Evolutionary conservation across 1,140 invertebrate genomes (phyloP).

Genomic region (Papilio helenus): DNA sequence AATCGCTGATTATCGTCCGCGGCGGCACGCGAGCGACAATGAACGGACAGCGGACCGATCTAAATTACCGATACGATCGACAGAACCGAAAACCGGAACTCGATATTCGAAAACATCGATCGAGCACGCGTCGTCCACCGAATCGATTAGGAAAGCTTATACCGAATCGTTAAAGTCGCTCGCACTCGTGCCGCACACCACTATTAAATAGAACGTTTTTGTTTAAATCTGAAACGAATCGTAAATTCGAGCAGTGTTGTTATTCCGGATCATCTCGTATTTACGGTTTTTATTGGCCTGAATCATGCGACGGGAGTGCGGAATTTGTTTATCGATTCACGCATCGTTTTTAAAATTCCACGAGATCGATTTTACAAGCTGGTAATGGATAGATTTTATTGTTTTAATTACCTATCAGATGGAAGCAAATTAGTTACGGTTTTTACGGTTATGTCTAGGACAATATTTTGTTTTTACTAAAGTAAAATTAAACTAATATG

Average conservation of each 20-base stretch:
- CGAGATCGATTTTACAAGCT: constrained; percentile 55
- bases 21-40: constrained; percentile 57
- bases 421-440: neutral
- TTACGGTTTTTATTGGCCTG: constrained; percentile 69
- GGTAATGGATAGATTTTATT: constrained; percentile 44
- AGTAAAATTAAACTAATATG: neutral
- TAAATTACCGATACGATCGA: constrained; percentile 50
- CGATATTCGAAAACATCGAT: constrained; percentile 48
- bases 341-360: constrained; percentile 54
- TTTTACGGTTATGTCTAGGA: neutral
- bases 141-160: constrained; percentile 75
- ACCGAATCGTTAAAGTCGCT: constrained; percentile 55
- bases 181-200: constrained; percentile 70
- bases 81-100: constrained; percentile 58
- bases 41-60: constrained; percentile 48
- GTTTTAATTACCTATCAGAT: constrained; percentile 8
- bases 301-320: constrained; percentile 75
- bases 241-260: constrained; percentile 80
- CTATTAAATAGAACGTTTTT: constrained; percentile 82
- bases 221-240: constrained; percentile 80
- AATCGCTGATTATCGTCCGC: constrained; percentile 61
- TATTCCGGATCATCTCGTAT: constrained; percentile 71
- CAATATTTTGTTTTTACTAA: neutral
- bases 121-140: constrained; percentile 63
- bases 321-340: constrained; percentile 76